phyloP scores from a whole-genome alignment of 2,888 invertebrate genomes.

The Oscheius sp. region DNA sequence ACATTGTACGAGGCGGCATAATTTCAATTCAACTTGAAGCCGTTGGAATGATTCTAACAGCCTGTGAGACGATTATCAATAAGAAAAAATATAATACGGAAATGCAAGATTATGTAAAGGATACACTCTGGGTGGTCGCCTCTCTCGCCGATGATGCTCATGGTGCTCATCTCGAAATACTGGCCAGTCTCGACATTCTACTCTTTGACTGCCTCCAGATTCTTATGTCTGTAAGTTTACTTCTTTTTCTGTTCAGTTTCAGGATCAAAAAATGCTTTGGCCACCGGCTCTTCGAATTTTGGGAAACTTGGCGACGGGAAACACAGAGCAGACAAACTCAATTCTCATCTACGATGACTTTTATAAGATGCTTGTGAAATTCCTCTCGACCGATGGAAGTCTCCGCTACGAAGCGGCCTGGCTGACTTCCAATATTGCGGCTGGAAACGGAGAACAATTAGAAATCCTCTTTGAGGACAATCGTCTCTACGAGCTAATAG shows the following conservation, averaged over 20 bases:
- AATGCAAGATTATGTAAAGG: not conserved
- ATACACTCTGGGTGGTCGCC: slow-evolving; percentile 40
- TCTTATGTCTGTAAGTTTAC: not conserved
- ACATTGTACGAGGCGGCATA: slow-evolving; percentile 40
- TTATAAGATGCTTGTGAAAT: slow-evolving; percentile 27
- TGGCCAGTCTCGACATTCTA: not conserved
- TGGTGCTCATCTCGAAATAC: not conserved
- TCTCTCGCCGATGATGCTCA: slow-evolving; percentile 40
- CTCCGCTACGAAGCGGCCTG: slow-evolving; percentile 40
- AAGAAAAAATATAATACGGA: not conserved
- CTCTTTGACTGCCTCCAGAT: not conserved
- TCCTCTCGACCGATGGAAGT: not conserved
- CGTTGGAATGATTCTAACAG: not conserved
- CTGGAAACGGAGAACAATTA: slow-evolving; percentile 37
- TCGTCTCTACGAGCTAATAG: slow-evolving; percentile 3
- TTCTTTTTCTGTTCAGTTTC: not conserved
- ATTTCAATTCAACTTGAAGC: not conserved
- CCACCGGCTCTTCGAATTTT: slow-evolving; percentile 41
- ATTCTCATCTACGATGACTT: slow-evolving; percentile 30
- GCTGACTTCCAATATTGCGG: slow-evolving; percentile 45
- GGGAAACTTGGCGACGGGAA: slow-evolving; percentile 50
- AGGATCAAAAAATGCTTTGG: not conserved
- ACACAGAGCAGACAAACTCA: slow-evolving; percentile 38
- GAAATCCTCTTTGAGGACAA: slow-evolving; percentile 25
- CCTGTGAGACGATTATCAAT: not conserved